Evolutionary conservation across 2,797 vertebrate species (phyloP).

Genomic region (Gallinago solitaria): DNA sequence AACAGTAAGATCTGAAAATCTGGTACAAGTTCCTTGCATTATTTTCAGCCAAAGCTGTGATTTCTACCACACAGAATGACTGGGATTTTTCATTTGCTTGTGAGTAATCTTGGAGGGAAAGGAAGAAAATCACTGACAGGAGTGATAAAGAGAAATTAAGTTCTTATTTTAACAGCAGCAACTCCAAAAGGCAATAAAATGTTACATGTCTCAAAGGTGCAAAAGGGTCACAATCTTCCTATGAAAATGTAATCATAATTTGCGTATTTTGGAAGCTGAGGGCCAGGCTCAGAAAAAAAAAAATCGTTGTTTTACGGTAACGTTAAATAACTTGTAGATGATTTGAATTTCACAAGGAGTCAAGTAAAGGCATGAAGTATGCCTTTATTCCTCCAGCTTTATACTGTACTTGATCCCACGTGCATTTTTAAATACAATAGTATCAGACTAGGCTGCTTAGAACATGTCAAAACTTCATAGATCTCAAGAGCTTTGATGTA

Average conservation of each 20-base stretch:
- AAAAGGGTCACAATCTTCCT: background rate
- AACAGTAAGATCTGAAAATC: background rate
- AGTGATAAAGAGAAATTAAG: background rate
- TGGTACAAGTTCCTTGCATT: background rate
- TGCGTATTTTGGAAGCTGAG: background rate
- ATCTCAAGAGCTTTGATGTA: background rate
- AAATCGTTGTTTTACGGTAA: background rate
- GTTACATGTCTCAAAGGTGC: background rate
- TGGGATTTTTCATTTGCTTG: background rate
- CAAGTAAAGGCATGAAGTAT: background rate
- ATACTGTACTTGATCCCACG: background rate
- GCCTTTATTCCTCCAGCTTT: background rate
- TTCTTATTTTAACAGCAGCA: background rate
- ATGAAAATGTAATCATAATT: background rate
- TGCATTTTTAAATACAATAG: background rate
- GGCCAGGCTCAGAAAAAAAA: background rate
- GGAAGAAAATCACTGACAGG: background rate
- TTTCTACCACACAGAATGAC: background rate
- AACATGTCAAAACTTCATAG: background rate
- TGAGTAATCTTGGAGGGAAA: background rate
- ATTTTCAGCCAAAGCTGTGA: background rate
- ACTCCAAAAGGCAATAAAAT: background rate
- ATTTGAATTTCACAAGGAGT: background rate
- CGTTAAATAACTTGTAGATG: background rate
- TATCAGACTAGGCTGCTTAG: background rate